Percentiles rank a stretch among this genome's conserved stretches.
Evolutionary conservation across 2,797 vertebrate genomes (phyloP).

Genomic region (Tragopan temminckii): DNA sequence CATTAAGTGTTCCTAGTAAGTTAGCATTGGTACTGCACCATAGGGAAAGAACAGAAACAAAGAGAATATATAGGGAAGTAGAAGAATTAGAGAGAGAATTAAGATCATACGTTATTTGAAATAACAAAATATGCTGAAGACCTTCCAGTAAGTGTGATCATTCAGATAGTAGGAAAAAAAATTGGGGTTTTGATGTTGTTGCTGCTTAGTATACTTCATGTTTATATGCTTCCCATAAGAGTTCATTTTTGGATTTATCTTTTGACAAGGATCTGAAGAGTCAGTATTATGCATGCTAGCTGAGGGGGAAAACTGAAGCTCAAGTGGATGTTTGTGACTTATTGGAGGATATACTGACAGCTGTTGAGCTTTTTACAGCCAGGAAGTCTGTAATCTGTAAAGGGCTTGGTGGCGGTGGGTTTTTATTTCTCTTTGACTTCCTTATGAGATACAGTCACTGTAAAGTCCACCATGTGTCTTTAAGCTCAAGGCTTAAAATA

Average conservation of each 20-base stretch:
- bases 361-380: constrained; percentile 47
- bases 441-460: background rate
- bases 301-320: background rate
- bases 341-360: constrained; percentile 1
- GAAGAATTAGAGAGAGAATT: background rate
- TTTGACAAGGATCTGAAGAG: constrained; percentile 6
- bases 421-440: constrained; percentile 13
- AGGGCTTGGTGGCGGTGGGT: background rate
- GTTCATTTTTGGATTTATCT: background rate
- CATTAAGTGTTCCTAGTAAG: background rate
- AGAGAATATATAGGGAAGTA: background rate
- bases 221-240: background rate
- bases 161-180: background rate
- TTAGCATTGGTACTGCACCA: background rate
- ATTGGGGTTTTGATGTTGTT: background rate
- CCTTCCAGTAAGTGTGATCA: background rate
- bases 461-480: constrained; percentile 18
- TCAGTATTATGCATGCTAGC: background rate
- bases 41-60: background rate
- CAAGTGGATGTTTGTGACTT: constrained; percentile 34
- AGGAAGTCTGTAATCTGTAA: constrained; percentile 55
- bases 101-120: background rate
- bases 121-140: background rate
- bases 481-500: constrained; percentile 38
- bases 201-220: background rate